Percentiles rank a stretch among this genome's conserved stretches.
phyloP scores from a whole-genome alignment of 2,113 vertebrate genomes.

The Oncorhynchus keta region DNA sequence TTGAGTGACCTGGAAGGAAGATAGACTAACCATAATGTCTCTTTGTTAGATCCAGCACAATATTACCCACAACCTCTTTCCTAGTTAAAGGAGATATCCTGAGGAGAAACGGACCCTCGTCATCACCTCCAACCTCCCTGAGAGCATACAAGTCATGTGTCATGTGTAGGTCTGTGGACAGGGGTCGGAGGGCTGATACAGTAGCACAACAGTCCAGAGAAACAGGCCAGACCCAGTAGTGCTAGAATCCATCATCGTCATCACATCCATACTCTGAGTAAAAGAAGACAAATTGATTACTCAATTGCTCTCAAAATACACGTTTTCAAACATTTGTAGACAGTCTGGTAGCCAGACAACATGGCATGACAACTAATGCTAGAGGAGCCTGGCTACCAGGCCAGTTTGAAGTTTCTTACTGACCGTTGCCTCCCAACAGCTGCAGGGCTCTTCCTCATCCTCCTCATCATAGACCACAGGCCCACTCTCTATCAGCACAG shows the following conservation, averaged over 20 bases:
- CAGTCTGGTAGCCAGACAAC: no score
- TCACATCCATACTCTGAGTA: conserved; percentile 89
- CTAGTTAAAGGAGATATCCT: neutral
- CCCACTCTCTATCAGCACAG: conserved; percentile 86
- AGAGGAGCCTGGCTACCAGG: no score
- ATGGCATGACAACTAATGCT: no score
- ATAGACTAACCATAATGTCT: neutral
- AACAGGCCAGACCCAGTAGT: neutral
- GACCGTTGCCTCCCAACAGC: conserved; percentile 85
- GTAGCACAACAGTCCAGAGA: neutral
- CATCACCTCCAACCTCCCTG: neutral
- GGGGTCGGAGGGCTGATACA: neutral
- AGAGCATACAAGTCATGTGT: neutral
- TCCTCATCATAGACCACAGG: conserved; percentile 88
- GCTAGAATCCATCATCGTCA: conserved; percentile 81
- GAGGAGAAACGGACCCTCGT: neutral
- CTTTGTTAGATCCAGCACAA: neutral
- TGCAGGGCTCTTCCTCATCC: conserved; percentile 89
- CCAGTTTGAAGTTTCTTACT: conserved; percentile 33
- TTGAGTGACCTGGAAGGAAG: neutral
- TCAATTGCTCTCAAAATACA: neutral
- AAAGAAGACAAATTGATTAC: neutral
- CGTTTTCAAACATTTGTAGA: no score
- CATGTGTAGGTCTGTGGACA: neutral
- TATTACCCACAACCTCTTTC: neutral